Evolutionary conservation across 2,888 invertebrate genomes (phyloP).

Genomic region (Entomobrya multifasciata): DNA sequence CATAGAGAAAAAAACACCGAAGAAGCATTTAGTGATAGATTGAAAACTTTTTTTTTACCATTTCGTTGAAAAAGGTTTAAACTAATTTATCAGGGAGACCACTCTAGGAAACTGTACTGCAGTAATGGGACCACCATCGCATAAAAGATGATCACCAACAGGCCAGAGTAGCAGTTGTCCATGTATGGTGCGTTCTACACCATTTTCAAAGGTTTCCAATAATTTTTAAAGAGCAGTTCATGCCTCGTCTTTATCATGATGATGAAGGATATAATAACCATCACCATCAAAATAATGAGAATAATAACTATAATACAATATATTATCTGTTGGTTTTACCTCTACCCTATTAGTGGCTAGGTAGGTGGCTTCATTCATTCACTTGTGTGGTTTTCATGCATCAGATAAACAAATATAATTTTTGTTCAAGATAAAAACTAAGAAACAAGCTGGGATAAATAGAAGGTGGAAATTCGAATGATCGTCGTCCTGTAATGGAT

Average conservation of each 20-base stretch:
- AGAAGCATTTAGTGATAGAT: no score
- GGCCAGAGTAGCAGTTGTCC: conserved; percentile 54
- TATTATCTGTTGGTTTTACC: conserved; percentile 41
- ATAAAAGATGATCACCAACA: conserved; percentile 18
- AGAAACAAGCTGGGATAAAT: conserved; percentile 24
- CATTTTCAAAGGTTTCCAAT: conserved; percentile 28
- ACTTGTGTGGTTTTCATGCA: neutral
- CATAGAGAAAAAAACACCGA: no score
- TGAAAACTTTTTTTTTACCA: no score
- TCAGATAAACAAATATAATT: conserved; percentile 6
- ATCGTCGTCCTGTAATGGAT: no score
- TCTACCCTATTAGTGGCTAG: conserved; percentile 61
- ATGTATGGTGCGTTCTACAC: conserved; percentile 46
- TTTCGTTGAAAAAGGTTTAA: neutral
- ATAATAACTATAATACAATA: conserved; percentile 62
- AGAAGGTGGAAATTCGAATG: no score
- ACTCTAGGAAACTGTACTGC: neutral
- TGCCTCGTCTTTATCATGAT: conserved; percentile 1
- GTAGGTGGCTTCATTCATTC: conserved; percentile 70
- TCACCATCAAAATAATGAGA: conserved; percentile 67
- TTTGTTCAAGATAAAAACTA: conserved; percentile 5
- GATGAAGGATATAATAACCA: conserved; percentile 61
- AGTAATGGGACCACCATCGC: conserved; percentile 43
- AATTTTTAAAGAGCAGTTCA: conserved; percentile 24
- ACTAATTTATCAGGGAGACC: neutral